These are phyloP conservation scores for Drosophila repletoides DNA, from an alignment of 1,140 invertebrate species.

Conservation along the genomic window DNA sequence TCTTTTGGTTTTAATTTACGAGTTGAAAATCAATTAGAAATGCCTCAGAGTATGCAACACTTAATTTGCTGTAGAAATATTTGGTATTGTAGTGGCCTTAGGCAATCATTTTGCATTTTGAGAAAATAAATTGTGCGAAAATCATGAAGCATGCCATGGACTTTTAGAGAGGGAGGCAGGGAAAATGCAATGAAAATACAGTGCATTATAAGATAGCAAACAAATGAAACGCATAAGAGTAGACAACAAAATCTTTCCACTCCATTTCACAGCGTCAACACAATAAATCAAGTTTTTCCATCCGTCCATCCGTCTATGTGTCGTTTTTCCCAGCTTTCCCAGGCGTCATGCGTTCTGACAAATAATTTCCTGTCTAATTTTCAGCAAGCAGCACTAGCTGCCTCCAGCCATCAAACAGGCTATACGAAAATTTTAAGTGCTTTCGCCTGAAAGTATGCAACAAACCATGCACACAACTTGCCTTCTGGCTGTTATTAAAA, in stretches of 20 bases:
- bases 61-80: slow-evolving; percentile 20
- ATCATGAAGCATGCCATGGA: not conserved
- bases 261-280: slow-evolving; percentile 56
- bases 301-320: not conserved
- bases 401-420: slow-evolving; percentile 7
- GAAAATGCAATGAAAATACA: not conserved
- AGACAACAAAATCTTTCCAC: slow-evolving; percentile 53
- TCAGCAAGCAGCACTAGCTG: slow-evolving; percentile 24
- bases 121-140: slow-evolving; percentile 40
- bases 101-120: slow-evolving; percentile 28
- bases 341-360: slow-evolving; percentile 18
- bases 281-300: slow-evolving; percentile 54
- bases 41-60: slow-evolving; percentile 18
- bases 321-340: not conserved
- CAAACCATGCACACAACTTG: slow-evolving; percentile 1
- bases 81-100: slow-evolving; percentile 6
- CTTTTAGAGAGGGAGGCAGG: not conserved
- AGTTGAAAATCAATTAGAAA: slow-evolving; percentile 36
- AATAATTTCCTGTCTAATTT: slow-evolving; percentile 63
- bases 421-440: slow-evolving; percentile 27
- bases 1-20: slow-evolving; percentile 6
- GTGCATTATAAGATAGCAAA: slow-evolving; percentile 33
- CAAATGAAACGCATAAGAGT: slow-evolving; percentile 45
- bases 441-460: slow-evolving; percentile 17
- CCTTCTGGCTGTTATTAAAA: slow-evolving; percentile 34